phyloP scores from a whole-genome alignment of 2,797 vertebrate genomes.

The Fistularia commersonii region DNA sequence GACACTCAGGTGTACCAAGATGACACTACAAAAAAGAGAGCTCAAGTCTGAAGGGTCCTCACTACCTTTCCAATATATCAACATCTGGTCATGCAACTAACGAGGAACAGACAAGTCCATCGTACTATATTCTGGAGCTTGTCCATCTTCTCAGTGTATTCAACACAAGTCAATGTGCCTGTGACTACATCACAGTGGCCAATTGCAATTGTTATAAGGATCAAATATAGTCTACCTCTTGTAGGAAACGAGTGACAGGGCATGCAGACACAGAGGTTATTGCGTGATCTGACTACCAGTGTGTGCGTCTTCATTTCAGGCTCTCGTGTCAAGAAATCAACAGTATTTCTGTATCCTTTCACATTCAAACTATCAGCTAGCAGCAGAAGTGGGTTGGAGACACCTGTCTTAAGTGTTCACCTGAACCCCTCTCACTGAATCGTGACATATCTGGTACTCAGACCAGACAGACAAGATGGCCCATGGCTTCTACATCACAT shows the following conservation, averaged over 20 bases:
- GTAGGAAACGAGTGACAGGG: constrained; percentile 24
- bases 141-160: constrained; percentile 8
- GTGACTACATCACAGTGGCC: constrained; percentile 41
- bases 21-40: not conserved
- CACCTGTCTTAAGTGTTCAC: constrained; percentile 59
- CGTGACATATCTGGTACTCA: constrained; percentile 25
- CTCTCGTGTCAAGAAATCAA: constrained; percentile 28
- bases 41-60: not conserved
- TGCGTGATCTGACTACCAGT: constrained; percentile 24
- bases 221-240: constrained; percentile 26
- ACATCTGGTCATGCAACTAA: not conserved
- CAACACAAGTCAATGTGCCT: constrained; percentile 22
- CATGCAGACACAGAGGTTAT: constrained; percentile 34
- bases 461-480: constrained; percentile 18
- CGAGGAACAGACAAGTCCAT: constrained; percentile 15
- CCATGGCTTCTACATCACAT: constrained; percentile 35
- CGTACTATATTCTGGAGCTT: constrained; percentile 1
- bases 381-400: constrained; percentile 32
- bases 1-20: not conserved
- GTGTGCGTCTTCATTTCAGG: constrained; percentile 25
- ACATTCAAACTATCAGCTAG: not conserved
- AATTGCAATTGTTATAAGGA: constrained; percentile 66
- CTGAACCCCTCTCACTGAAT: constrained; percentile 33
- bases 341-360: constrained; percentile 30
- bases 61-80: constrained; percentile 9